Base-by-base conservation (phyloP, 2,797 vertebrate species). In the Garrulus glandarius region DNA sequence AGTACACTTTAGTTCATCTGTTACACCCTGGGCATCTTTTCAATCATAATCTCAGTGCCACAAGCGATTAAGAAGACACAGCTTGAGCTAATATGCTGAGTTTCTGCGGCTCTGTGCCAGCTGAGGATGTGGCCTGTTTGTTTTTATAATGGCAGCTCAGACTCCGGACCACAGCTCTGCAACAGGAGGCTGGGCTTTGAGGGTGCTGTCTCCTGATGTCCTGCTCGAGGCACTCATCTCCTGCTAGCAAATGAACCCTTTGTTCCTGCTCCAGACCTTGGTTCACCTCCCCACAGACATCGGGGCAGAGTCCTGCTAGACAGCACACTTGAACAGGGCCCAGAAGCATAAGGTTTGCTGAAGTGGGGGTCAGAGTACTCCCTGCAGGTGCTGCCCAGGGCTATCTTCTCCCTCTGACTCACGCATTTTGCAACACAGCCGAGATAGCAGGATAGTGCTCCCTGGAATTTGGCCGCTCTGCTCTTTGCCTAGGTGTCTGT, bases 401-500 rank as follows among this genome's bases (percentile, higher is more conserved):
- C 80, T 88, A 12, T 55, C 78, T 91, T 57, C 77, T 91, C 15
- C 59, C 43, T 91, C 89, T 93, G 92, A 94, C 65, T 96, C 92
- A 94, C 0, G 1, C 8, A 12, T 89, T 89, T 94, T 95, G 92
- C 83, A 96, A 94, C 21, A 6, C 56, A 46, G 79, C 0, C 2
- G 63, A 93, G 93, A 94, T 71, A 93, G 84, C 92, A 93, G 71
- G 63, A 69, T 84, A 72, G 81, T 2, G 55, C 55, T 74, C 26
- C 46, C 9, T 90, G 93, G 94, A 96, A 89, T 96, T 95, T 86
- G 92, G 92, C 80, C 82, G 0, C 81, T 39, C 76, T 78, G 87
- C 80, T 94, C 87, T 89, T 75, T 94, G 72, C 69, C 59, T 87
- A 39, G 76, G 72, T 86, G 67, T 46, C 72, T 93, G 68, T 67